Conservation (phyloP, 2,797 vertebrate species). For the Sandelia bainsii region DNA sequence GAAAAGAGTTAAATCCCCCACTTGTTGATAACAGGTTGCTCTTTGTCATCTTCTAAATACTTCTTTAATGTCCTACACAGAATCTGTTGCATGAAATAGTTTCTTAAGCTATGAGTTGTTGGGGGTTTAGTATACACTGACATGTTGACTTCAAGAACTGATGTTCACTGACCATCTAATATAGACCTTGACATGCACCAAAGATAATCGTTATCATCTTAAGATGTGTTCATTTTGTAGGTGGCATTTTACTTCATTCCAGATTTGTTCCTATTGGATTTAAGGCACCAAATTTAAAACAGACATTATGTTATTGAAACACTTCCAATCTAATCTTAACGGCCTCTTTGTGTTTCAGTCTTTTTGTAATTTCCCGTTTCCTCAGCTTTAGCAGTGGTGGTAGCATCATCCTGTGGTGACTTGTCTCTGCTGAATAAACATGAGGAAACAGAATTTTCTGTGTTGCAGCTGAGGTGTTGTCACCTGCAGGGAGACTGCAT, state of each 20-base stretch:
- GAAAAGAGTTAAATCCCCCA: conserved; percentile 63
- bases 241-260: not conserved
- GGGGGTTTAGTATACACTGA: not conserved
- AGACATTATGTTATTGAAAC: not conserved
- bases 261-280: conserved; percentile 9
- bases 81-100: not conserved
- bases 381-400: conserved; percentile 1
- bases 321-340: not conserved
- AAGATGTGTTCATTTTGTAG: not conserved
- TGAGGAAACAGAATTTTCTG: conserved; percentile 11
- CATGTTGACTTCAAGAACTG: too few relatives aligned
- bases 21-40: conserved; percentile 38
- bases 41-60: not conserved
- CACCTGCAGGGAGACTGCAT: conserved; percentile 17
- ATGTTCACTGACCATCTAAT: too few relatives aligned
- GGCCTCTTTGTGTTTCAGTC: not conserved
- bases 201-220: too few relatives aligned
- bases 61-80: not conserved
- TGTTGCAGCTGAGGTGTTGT: conserved; percentile 21
- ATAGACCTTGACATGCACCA: too few relatives aligned
- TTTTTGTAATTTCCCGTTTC: conserved; percentile 19
- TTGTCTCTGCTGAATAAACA: conserved; percentile 28
- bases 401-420: conserved; percentile 4
- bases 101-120: not conserved
- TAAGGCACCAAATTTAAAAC: not conserved